A percentile compares a stretch with the other conserved stretches of the same genome.
phyloP scores from a whole-genome alignment of 1,140 invertebrate species.

The Ladona fulva region DNA sequence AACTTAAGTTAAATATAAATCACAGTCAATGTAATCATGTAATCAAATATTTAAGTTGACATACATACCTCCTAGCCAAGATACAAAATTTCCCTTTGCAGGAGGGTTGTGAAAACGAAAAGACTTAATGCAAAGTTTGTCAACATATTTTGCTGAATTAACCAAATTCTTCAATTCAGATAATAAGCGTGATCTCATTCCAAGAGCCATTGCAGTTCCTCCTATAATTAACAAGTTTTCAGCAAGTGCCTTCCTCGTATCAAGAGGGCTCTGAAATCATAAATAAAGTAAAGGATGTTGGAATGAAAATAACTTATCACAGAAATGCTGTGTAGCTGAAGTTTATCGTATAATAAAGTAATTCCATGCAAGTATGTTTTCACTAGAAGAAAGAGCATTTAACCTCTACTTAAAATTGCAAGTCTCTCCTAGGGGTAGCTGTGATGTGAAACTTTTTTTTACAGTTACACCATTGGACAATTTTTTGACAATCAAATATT shows the following conservation, averaged over 20 bases:
- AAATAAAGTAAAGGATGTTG: too few species aligned
- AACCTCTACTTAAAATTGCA: too few species aligned
- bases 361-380: too few species aligned
- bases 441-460: too few species aligned
- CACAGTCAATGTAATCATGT: background rate
- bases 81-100: constrained; percentile 71
- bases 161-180: constrained; percentile 60
- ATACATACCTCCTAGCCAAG: constrained; percentile 67
- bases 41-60: background rate
- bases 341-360: too few species aligned
- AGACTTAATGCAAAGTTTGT: constrained; percentile 51
- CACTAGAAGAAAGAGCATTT: too few species aligned
- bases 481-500: too few species aligned
- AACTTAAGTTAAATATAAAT: constrained; percentile 18
- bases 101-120: constrained; percentile 72
- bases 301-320: too few species aligned
- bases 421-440: too few species aligned
- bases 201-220: constrained; percentile 70
- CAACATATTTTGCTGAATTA: constrained; percentile 51
- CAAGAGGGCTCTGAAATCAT: constrained; percentile 58
- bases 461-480: too few species aligned
- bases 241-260: constrained; percentile 59
- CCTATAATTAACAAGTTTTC: constrained; percentile 78
- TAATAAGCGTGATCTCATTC: constrained; percentile 64
- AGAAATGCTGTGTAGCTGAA: too few species aligned